phyloP scores from a whole-genome alignment of 2,113 vertebrate genomes.

The Sorex araneus region DNA sequence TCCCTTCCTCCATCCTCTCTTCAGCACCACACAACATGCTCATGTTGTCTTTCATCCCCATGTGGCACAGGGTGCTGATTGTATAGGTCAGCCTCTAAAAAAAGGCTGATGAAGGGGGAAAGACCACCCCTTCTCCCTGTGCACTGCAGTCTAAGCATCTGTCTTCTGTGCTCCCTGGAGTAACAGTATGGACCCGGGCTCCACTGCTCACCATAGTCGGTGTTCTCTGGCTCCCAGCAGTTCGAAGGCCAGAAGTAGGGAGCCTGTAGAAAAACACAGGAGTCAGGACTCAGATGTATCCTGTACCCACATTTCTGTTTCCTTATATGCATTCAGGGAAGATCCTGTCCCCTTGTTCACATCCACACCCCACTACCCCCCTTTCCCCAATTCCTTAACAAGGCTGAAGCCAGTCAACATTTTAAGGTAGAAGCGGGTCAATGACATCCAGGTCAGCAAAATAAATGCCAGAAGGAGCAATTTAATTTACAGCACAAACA shows the following conservation, averaged over 20 bases:
- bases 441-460: slow-evolving; percentile 27
- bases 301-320: neutral
- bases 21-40: neutral
- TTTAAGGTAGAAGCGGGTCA: neutral
- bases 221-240: slow-evolving; percentile 99
- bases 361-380: neutral
- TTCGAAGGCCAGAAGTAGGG: slow-evolving; percentile 99
- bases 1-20: neutral
- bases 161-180: neutral
- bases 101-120: neutral
- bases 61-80: neutral
- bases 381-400: neutral
- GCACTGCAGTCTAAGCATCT: neutral
- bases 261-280: slow-evolving; percentile 91
- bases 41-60: neutral
- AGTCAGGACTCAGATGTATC: slow-evolving; percentile 3
- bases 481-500: neutral
- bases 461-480: slow-evolving; percentile 5
- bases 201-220: slow-evolving; percentile 95
- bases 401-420: neutral
- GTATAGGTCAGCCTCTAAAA: neutral
- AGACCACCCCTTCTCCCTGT: neutral
- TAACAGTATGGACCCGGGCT: neutral
- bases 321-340: neutral
- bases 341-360: neutral